Percentiles rank a stretch among this genome's conserved stretches.
Evolutionary conservation across 2,113 vertebrate species (phyloP).

Genomic region (Scytalopus superciliaris): DNA sequence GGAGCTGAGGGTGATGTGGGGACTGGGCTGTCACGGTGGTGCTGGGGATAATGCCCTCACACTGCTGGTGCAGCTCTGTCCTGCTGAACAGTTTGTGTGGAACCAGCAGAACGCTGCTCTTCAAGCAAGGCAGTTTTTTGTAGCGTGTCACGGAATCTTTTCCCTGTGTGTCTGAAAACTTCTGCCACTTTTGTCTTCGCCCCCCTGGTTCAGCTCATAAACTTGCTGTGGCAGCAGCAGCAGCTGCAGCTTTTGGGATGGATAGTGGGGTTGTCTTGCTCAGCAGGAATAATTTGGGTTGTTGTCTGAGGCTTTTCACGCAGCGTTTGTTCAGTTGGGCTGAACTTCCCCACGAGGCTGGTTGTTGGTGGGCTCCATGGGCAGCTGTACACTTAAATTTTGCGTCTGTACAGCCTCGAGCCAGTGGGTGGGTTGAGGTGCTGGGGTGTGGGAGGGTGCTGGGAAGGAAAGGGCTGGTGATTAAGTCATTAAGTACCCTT

Average conservation of each 20-base stretch:
- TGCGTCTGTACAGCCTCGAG: neutral
- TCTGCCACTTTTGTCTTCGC: neutral
- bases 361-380: neutral
- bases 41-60: neutral
- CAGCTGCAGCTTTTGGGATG: neutral
- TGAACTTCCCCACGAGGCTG: neutral
- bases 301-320: neutral
- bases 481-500: neutral
- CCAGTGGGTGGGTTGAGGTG: accelerated
- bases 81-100: neutral
- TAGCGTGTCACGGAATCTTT: neutral
- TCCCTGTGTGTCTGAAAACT: neutral
- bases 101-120: neutral
- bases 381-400: neutral
- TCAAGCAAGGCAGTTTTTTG: neutral
- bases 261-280: neutral
- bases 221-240: neutral
- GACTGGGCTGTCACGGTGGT: neutral
- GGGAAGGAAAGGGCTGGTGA: neutral
- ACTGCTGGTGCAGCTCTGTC: neutral
- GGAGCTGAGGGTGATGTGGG: neutral
- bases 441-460: neutral
- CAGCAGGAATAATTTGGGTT: neutral
- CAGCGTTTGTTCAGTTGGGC: neutral
- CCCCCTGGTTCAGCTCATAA: neutral